Evolutionary conservation across 2,113 vertebrate species (phyloP).

Genomic region (Pampusana beccarii): DNA sequence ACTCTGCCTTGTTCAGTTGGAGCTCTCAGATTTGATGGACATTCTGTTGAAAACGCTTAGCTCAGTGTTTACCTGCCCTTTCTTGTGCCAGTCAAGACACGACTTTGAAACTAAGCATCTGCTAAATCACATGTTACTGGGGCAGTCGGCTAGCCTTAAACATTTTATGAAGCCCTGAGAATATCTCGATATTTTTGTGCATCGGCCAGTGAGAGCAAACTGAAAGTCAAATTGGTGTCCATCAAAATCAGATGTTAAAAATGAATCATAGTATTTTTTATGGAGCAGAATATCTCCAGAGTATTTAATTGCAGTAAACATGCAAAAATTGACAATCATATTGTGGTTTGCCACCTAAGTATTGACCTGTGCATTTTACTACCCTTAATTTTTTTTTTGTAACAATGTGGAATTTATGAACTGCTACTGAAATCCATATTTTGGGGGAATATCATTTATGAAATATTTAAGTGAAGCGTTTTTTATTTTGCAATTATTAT

Average conservation of each 20-base stretch:
- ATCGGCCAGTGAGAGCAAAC: neutral
- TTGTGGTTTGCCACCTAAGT: neutral
- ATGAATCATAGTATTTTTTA: neutral
- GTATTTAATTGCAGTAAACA: slow-evolving; percentile 30
- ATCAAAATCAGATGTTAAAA: slow-evolving; percentile 2
- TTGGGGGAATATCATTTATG: slow-evolving; percentile 3
- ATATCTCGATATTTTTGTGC: neutral
- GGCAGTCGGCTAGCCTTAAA: neutral
- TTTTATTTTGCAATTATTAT: slow-evolving; percentile 3
- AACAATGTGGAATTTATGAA: slow-evolving; percentile 33
- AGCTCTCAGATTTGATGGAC: slow-evolving; percentile 35
- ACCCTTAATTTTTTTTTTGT: neutral
- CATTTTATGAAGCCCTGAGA: neutral
- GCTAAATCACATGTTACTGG: neutral
- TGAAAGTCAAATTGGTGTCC: neutral
- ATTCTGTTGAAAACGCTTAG: slow-evolving; percentile 10
- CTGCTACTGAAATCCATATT: slow-evolving; percentile 13
- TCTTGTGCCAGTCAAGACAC: slow-evolving; percentile 17
- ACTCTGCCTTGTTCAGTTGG: slow-evolving; percentile 33
- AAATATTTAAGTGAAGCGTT: slow-evolving; percentile 31
- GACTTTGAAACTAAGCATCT: neutral
- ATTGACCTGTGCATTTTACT: neutral
- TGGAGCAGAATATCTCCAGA: neutral
- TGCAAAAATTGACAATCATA: slow-evolving; percentile 3
- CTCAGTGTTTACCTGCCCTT: slow-evolving; percentile 28